Conservation (phyloP, 2,888 invertebrate species). For the Drosophila lutescens region DNA sequence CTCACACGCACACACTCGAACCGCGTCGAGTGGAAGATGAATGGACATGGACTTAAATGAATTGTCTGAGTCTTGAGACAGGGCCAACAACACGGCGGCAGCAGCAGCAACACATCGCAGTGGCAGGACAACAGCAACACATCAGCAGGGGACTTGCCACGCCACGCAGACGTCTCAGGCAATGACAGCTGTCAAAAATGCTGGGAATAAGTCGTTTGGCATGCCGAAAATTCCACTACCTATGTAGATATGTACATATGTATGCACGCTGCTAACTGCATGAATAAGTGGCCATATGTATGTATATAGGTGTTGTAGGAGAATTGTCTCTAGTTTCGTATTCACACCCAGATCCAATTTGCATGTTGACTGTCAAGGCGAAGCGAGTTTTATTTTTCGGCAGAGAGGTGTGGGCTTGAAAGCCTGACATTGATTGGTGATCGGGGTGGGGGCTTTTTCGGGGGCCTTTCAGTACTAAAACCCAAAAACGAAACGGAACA, state of each 20-base stretch:
- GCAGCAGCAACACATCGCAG: constrained; percentile 6
- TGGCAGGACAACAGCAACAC: constrained; percentile 9
- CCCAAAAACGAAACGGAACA: constrained; percentile 19
- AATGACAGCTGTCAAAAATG: constrained; percentile 76
- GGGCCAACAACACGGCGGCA: constrained; percentile 19
- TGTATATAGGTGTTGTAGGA: constrained; percentile 21
- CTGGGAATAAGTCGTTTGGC: constrained; percentile 60
- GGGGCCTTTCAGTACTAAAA: not conserved
- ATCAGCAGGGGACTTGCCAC: constrained; percentile 36
- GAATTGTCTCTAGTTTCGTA: constrained; percentile 56
- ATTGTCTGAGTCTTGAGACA: constrained; percentile 52
- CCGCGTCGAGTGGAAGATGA: constrained; percentile 21
- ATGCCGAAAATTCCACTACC: constrained; percentile 51
- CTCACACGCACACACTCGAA: constrained; percentile 16
- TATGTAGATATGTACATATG: constrained; percentile 18
- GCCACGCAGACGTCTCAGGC: constrained; percentile 52
- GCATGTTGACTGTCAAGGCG: constrained; percentile 50
- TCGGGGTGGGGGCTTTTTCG: not conserved
- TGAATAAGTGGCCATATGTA: constrained; percentile 60
- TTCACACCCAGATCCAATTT: constrained; percentile 65
- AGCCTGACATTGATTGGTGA: constrained; percentile 60
- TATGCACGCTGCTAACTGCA: constrained; percentile 57
- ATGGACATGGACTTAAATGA: constrained; percentile 49
- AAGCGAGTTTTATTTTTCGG: constrained; percentile 39
- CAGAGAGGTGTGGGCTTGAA: constrained; percentile 18